phyloP scores from a whole-genome alignment of 2,113 vertebrate genomes.

The Hystrix cristata region DNA sequence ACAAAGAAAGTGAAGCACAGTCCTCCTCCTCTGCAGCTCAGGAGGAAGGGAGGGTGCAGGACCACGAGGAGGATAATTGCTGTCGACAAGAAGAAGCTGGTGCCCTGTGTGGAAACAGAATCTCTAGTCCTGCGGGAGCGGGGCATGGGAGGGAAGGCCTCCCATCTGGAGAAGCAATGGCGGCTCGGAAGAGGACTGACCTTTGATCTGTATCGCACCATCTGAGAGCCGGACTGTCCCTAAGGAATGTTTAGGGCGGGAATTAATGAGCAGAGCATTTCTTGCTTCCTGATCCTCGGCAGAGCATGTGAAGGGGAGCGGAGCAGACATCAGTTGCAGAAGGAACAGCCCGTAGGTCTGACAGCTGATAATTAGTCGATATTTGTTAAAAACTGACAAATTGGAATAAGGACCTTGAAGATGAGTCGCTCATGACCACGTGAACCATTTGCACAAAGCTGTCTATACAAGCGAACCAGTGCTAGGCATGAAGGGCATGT shows the following conservation, averaged over 20 bases:
- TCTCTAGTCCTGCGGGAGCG: background rate
- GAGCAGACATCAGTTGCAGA: background rate
- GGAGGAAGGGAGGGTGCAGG: accelerated
- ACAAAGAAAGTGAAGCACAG: too few species aligned
- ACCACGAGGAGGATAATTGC: background rate
- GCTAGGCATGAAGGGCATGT: accelerated
- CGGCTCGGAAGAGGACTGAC: background rate
- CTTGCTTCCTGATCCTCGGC: background rate
- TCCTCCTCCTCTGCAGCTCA: background rate
- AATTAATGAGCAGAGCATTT: background rate
- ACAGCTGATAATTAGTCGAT: background rate
- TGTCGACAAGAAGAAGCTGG: accelerated
- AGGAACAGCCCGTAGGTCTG: background rate
- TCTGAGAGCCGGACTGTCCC: accelerated
- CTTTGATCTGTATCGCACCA: background rate
- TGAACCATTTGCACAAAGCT: background rate
- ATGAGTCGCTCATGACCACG: background rate
- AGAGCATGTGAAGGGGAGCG: accelerated
- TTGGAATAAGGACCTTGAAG: background rate
- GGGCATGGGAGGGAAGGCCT: background rate
- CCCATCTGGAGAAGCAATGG: background rate
- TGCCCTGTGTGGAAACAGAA: background rate
- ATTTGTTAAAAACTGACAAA: background rate
- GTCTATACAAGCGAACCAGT: background rate
- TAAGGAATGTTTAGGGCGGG: background rate